Percentiles rank a stretch among this genome's conserved stretches.
phyloP scores from a whole-genome alignment of 2,888 invertebrate species.

The Agriopis aurantiaria region DNA sequence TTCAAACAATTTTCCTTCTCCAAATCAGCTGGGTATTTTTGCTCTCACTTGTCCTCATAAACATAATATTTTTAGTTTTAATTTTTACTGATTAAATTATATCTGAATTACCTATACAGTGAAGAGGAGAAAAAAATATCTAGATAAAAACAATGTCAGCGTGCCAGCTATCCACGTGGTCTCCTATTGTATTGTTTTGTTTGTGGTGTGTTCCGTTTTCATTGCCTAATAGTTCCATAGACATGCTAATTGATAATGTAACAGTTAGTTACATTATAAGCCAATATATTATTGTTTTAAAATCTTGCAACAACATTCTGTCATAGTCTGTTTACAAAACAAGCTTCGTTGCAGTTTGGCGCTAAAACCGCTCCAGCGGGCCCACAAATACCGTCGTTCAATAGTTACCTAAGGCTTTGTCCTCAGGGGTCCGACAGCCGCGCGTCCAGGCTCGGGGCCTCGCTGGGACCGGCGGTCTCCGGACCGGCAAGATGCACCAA shows the following conservation, averaged over 20 bases:
- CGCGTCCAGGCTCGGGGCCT: slow-evolving; percentile 80
- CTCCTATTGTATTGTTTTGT: slow-evolving; percentile 23
- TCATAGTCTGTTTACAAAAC: slow-evolving; percentile 64
- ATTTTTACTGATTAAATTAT: not conserved
- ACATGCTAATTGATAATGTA: slow-evolving; percentile 25
- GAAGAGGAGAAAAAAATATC: not conserved
- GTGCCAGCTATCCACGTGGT: slow-evolving; percentile 47
- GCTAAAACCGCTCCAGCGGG: slow-evolving; percentile 50
- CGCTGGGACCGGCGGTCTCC: slow-evolving; percentile 78
- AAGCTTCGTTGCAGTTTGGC: slow-evolving; percentile 55
- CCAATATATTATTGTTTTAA: slow-evolving; percentile 43
- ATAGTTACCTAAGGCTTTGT: slow-evolving; percentile 85
- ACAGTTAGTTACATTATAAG: slow-evolving; percentile 32
- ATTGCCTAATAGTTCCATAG: slow-evolving; percentile 29
- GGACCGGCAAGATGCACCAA: slow-evolving; percentile 85
- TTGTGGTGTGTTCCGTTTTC: slow-evolving; percentile 12
- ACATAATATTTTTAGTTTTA: not conserved
- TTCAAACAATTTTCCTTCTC: not conserved
- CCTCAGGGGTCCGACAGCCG: slow-evolving; percentile 74
- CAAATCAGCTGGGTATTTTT: not conserved
- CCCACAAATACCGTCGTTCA: slow-evolving; percentile 49
- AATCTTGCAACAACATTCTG: slow-evolving; percentile 49
- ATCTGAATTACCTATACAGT: not conserved
- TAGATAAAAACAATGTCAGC: slow-evolving; percentile 28
- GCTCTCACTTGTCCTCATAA: not conserved